A percentile compares a stretch with the other conserved stretches of the same genome.
Evolutionary conservation across 2,888 invertebrate genomes (phyloP).

Genomic region (Andrena camellia): DNA sequence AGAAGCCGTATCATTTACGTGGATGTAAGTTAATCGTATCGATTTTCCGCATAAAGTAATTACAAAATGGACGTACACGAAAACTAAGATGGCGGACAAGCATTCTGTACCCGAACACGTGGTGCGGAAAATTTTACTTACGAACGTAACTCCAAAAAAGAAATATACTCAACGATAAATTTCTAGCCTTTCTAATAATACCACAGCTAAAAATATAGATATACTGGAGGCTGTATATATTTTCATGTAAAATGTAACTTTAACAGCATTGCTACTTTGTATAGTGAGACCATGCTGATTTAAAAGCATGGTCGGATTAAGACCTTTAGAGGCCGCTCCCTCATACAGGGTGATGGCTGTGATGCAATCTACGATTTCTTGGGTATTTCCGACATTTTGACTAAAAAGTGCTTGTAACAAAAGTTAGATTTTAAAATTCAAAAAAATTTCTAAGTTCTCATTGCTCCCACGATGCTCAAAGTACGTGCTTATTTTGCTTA

Average conservation of each 20-base stretch:
- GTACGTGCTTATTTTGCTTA: too few species aligned
- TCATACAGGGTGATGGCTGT: too few species aligned
- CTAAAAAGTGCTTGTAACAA: too few species aligned
- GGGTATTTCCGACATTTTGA: too few species aligned
- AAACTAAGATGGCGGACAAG: slow-evolving; percentile 37
- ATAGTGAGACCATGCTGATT: too few species aligned
- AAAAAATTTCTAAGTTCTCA: too few species aligned
- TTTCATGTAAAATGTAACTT: not conserved
- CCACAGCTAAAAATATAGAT: not conserved
- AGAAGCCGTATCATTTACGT: not conserved
- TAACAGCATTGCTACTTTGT: too few species aligned
- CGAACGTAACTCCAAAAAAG: not conserved
- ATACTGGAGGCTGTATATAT: not conserved
- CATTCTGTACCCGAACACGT: slow-evolving; percentile 18
- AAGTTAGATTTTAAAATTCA: too few species aligned
- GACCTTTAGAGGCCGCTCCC: too few species aligned
- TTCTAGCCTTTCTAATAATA: not conserved
- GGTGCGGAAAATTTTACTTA: not conserved
- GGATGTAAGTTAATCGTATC: slow-evolving; percentile 11
- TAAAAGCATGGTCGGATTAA: too few species aligned
- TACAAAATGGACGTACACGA: slow-evolving; percentile 42
- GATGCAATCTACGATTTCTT: too few species aligned
- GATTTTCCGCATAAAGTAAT: slow-evolving; percentile 18
- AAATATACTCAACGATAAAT: not conserved
- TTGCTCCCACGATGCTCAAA: too few species aligned